Conservation (phyloP, 2,113 vertebrate species). For the Salvator merianae region DNA sequence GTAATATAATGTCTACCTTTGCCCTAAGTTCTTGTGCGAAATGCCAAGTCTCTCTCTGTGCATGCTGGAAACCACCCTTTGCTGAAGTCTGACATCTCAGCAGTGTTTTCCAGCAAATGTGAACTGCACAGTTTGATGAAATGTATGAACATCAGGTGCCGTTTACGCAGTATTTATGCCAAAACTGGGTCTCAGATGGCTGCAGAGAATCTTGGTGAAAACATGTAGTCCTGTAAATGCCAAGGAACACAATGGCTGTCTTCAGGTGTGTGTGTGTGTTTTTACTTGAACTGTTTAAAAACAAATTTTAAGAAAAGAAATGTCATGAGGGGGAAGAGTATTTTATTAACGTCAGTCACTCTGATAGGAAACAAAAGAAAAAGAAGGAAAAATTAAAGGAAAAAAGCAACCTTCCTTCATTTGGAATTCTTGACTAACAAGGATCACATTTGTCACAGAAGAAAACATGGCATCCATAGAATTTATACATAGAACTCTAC, state of each 20-base stretch:
- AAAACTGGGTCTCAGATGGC: no score
- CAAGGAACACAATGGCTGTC: background rate
- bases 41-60: background rate
- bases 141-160: no score
- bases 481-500: conserved; percentile 82
- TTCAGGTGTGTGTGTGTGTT: background rate
- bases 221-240: background rate
- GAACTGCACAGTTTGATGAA: no score
- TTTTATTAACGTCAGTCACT: conserved; percentile 68
- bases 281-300: background rate
- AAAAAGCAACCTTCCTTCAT: conserved; percentile 75
- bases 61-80: background rate
- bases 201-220: no score
- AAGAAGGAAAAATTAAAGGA: conserved; percentile 58
- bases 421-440: conserved; percentile 75
- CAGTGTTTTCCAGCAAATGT: no score
- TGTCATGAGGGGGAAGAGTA: conserved; percentile 24
- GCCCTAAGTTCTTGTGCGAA: background rate
- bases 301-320: background rate
- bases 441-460: conserved; percentile 83
- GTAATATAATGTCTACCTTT: background rate
- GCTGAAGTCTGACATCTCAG: no score
- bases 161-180: no score
- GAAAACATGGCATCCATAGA: conserved; percentile 86
- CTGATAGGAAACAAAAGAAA: conserved; percentile 57